Conservation (phyloP, 2,888 invertebrate species). For the Xestia sexstrigata region DNA sequence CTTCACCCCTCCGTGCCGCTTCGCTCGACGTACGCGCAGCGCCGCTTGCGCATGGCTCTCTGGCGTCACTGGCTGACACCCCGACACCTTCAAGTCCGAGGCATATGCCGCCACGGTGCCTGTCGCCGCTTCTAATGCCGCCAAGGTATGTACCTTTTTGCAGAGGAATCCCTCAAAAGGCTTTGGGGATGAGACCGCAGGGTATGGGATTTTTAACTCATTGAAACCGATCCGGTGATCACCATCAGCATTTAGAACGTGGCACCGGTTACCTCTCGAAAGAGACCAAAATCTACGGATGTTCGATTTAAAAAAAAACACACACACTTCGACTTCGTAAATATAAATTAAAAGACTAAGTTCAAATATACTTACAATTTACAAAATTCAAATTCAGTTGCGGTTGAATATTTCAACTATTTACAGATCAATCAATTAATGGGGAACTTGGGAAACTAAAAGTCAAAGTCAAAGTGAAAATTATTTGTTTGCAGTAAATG, state of each 20-base stretch:
- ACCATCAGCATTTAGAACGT: not conserved
- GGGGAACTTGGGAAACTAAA: not conserved
- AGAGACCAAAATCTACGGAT: not conserved
- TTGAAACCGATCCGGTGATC: not conserved
- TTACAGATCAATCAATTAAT: constrained; percentile 11
- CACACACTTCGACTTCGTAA: not conserved
- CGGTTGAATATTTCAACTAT: not conserved
- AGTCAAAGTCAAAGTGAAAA: too few species aligned
- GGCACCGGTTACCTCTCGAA: not conserved
- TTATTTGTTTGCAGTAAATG: too few species aligned
- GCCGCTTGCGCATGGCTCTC: constrained; percentile 93
- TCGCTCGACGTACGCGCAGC: constrained; percentile 94
- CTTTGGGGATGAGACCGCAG: not conserved
- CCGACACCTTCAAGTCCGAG: constrained; percentile 87
- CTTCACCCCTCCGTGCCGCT: constrained; percentile 95
- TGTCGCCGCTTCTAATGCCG: constrained; percentile 95
- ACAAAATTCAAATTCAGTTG: not conserved
- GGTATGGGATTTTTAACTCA: not conserved
- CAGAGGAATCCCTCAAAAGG: not conserved
- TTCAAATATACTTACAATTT: not conserved
- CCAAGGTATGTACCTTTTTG: constrained; percentile 86
- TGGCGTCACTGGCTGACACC: constrained; percentile 92
- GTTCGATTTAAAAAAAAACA: not conserved
- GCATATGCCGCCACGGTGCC: constrained; percentile 90
- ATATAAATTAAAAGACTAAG: not conserved